Evolutionary conservation across 2,797 vertebrate species (phyloP).

Genomic region (Melanotaenia boesemani): DNA sequence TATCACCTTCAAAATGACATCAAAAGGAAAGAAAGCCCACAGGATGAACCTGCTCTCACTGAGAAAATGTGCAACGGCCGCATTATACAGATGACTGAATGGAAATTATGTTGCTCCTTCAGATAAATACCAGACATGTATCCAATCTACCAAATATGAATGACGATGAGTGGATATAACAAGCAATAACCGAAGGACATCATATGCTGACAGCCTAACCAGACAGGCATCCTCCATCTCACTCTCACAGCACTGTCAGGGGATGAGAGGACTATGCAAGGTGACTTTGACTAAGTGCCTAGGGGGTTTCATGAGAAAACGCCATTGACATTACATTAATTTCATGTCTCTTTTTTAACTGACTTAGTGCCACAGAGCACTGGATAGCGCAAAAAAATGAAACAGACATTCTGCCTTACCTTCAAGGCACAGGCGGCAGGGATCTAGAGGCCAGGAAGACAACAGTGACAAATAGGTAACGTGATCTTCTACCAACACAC

Average conservation of each 20-base stretch:
- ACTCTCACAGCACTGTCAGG: conserved; percentile 78
- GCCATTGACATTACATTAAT: conserved; percentile 83
- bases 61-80: conserved; percentile 45
- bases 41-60: conserved; percentile 67
- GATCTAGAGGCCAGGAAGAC: conserved; percentile 55
- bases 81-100: conserved; percentile 24
- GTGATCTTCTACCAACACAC: conserved; percentile 53
- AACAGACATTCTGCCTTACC: conserved; percentile 50
- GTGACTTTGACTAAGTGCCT: conserved; percentile 86
- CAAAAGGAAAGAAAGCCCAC: conserved; percentile 74
- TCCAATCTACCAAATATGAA: conserved; percentile 58
- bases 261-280: conserved; percentile 81
- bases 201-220: conserved; percentile 71
- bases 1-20: conserved; percentile 84
- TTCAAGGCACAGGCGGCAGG: conserved; percentile 45
- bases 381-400: conserved; percentile 44
- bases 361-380: conserved; percentile 72
- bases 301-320: conserved; percentile 79
- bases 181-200: conserved; percentile 70
- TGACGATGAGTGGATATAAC: conserved; percentile 61
- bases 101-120: conserved; percentile 48
- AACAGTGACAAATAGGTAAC: conserved; percentile 65
- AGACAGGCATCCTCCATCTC: conserved; percentile 82
- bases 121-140: conserved; percentile 48
- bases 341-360: conserved; percentile 81